Base-by-base conservation (phyloP, 2,113 vertebrate genomes). In the Scophthalmus maximus region DNA sequence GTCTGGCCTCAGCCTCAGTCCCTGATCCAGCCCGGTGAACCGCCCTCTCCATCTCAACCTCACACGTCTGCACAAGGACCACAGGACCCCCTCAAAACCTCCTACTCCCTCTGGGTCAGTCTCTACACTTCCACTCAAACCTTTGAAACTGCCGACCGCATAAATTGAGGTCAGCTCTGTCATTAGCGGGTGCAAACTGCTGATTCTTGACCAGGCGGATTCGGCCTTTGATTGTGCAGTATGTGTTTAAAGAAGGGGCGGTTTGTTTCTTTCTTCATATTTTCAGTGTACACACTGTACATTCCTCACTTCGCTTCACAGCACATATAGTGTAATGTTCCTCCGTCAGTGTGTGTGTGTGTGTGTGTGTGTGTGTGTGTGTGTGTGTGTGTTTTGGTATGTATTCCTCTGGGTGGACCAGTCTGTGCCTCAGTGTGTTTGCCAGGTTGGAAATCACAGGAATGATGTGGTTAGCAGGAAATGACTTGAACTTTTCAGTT, bases 101-200 rank as follows among this genome's bases (percentile, higher is more conserved):
- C 94, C 29, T 88, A 92, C 81, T 81, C 92, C 0, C 91, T 97
- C 46, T 96, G 94, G 96, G 97, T 99, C 86, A 96, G 97, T 86
- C 56, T 27, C 7, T 25, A 6, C 15, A n/a, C 34, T 42, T n/a
- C 38, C 42, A 27, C 20, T 25, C 17, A 25, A 23, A 42, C 29
- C 42, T 2, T 34, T 2, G 30, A 18, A 46, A 29, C 46, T 46
- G n/a, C 12, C 22, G 44, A 27, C 50, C 38, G 38, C 47, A 14
- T 67, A 3, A 26, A 2, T 6, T 27, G 6, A 6, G 38, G 40
- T 63, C 40, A 34, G 1, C 5, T 20, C 22, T 61, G 55, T n/a
- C n/a, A n/a, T 51, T 38, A 1, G 55, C 20, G 42, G n/a, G 46
- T 70, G 25, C 17, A 27, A 51, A 71, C 56, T 52, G 55, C 32